A percentile compares a stretch with the other conserved stretches of the same genome.
Conservation (phyloP, 1,140 invertebrate species). For the Drosophila tani region DNA sequence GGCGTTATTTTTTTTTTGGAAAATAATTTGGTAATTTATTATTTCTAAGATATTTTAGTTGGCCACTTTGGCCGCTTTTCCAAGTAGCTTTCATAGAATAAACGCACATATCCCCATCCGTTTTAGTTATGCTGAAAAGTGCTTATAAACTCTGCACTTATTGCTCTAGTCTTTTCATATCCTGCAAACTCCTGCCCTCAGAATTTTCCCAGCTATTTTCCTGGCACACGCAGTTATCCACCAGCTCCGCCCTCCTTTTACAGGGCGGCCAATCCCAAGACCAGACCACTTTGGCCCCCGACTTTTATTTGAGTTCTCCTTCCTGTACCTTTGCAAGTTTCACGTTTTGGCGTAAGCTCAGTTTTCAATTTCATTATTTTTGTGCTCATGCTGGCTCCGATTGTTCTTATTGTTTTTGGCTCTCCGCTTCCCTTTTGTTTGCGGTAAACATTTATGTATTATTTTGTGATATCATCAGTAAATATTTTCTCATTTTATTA, state of each 20-base stretch:
- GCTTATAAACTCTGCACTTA: constrained; percentile 62
- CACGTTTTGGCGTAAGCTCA: constrained; percentile 53
- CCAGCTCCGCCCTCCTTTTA: neutral
- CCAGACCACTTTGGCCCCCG: constrained; percentile 52
- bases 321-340: constrained; percentile 27
- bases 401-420: constrained; percentile 50
- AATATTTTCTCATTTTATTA: constrained; percentile 61
- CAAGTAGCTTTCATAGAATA: neutral
- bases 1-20: neutral
- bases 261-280: constrained; percentile 17
- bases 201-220: constrained; percentile 41
- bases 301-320: constrained; percentile 61
- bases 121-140: constrained; percentile 67
- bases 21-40: neutral
- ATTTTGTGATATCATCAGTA: constrained; percentile 65
- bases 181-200: neutral
- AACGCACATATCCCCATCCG: constrained; percentile 14
- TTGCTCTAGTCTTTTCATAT: constrained; percentile 27
- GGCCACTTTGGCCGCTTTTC: neutral
- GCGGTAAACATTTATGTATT: constrained; percentile 62
- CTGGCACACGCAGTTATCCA: constrained; percentile 38
- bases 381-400: constrained; percentile 64
- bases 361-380: constrained; percentile 80
- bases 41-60: no score
- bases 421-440: constrained; percentile 53